Conservation (phyloP, 2,113 vertebrate species). For the Corythornis madagascariensis region DNA sequence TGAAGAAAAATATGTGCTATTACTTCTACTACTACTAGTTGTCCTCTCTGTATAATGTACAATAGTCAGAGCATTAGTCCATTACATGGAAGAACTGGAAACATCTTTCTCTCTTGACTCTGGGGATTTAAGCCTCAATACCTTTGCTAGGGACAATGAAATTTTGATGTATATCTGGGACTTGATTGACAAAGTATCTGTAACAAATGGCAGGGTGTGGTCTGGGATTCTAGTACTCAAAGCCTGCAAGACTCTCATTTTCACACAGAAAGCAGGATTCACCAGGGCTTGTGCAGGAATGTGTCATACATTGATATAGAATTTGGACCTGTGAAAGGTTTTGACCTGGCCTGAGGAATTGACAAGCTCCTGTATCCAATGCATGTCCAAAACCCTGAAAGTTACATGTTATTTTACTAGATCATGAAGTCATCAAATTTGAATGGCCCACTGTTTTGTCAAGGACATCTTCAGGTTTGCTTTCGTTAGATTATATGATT, state of each 20-base stretch:
- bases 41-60: not conserved
- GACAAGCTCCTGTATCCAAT: not conserved
- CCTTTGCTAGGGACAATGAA: not conserved
- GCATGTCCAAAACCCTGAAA: not conserved
- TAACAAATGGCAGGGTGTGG: not conserved
- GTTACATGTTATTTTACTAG: not conserved
- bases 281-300: not conserved
- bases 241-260: not conserved
- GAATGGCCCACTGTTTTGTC: not conserved
- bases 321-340: not conserved
- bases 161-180: not conserved
- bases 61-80: not conserved
- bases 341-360: not conserved
- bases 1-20: not conserved
- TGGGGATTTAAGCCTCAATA: not conserved
- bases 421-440: not conserved
- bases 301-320: not conserved
- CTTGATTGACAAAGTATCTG: not conserved
- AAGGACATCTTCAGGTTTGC: not conserved
- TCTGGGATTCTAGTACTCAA: not conserved
- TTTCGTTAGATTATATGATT: slow-evolving; percentile 6
- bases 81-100: not conserved
- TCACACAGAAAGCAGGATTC: not conserved
- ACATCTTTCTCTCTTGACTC: not conserved
- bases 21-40: not conserved